phyloP scores from a whole-genome alignment of 2,113 vertebrate genomes.

The Crotalus horridus region DNA sequence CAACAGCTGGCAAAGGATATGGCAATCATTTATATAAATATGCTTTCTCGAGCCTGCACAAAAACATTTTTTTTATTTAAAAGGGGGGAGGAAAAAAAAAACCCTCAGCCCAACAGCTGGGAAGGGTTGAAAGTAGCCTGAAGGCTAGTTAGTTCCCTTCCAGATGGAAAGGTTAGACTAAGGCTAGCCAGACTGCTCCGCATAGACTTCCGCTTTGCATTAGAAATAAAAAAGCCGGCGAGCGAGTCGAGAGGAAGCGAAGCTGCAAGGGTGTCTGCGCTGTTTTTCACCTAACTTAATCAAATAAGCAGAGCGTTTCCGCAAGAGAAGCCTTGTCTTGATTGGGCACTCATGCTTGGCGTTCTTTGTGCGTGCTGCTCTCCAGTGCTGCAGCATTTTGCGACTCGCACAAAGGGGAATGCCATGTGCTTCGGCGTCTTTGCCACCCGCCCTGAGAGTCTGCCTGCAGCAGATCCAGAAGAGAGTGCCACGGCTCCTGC shows the following conservation, averaged over 20 bases:
- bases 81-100: slow-evolving; percentile 46
- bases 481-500: neutral
- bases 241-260: slow-evolving; percentile 93
- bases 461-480: neutral
- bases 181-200: slow-evolving; percentile 91
- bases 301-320: slow-evolving; percentile 97
- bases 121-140: slow-evolving; percentile 99
- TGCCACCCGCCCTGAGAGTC: neutral
- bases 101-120: slow-evolving; percentile 95
- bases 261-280: slow-evolving; percentile 96
- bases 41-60: slow-evolving; percentile 95
- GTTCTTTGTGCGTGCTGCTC: slow-evolving; percentile 64
- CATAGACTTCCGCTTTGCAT: slow-evolving; percentile 98
- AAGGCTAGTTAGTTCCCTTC: slow-evolving; percentile 97
- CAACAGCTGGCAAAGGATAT: slow-evolving; percentile 99
- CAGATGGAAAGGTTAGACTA: slow-evolving; percentile 99
- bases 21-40: slow-evolving; percentile 99
- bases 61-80: slow-evolving; percentile 72
- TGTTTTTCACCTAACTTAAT: slow-evolving; percentile 95
- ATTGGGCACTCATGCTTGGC: slow-evolving; percentile 82
- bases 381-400: slow-evolving; percentile 60
- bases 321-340: slow-evolving; percentile 95
- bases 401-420: slow-evolving; percentile 66
- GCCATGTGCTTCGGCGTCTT: slow-evolving; percentile 21
- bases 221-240: slow-evolving; percentile 88